Conservation (phyloP, 2,888 invertebrate genomes). For the Hemicrepidius hirtus region DNA sequence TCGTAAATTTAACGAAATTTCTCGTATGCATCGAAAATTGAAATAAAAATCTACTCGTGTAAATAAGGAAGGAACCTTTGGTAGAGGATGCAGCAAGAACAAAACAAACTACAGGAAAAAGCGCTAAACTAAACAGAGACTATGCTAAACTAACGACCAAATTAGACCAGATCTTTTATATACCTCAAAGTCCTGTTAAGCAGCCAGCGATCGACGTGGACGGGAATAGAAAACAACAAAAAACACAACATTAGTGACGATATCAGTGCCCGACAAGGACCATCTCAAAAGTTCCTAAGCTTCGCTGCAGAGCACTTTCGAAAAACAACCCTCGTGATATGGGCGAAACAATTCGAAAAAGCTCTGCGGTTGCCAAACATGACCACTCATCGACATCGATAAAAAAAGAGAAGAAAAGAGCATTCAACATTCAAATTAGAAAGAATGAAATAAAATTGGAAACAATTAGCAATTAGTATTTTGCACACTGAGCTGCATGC, state of each 20-base stretch:
- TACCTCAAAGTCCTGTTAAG: constrained; percentile 91
- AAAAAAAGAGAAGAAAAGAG: constrained; percentile 65
- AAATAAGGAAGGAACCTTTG: constrained; percentile 47
- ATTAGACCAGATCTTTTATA: constrained; percentile 70
- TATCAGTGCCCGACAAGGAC: constrained; percentile 80
- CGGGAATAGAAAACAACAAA: constrained; percentile 76
- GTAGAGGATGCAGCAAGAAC: constrained; percentile 60
- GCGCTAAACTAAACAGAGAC: constrained; percentile 72
- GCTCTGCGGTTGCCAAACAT: constrained; percentile 64
- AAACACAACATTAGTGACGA: constrained; percentile 78
- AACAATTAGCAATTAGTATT: constrained; percentile 55
- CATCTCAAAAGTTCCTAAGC: constrained; percentile 95
- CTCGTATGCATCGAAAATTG: constrained; percentile 44
- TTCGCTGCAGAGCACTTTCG: constrained; percentile 67
- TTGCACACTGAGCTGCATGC: constrained; percentile 67
- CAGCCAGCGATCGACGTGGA: constrained; percentile 80
- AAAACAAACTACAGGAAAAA: constrained; percentile 70
- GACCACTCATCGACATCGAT: constrained; percentile 71
- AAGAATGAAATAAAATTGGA: constrained; percentile 50
- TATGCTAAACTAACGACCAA: constrained; percentile 71
- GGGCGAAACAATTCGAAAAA: constrained; percentile 57
- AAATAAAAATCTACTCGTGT: constrained; percentile 48
- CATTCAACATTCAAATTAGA: constrained; percentile 69
- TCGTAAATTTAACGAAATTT: constrained; percentile 42
- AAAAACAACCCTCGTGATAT: constrained; percentile 29